Base-by-base conservation (phyloP, 2,113 vertebrate species). In the Pristiophorus japonicus region DNA sequence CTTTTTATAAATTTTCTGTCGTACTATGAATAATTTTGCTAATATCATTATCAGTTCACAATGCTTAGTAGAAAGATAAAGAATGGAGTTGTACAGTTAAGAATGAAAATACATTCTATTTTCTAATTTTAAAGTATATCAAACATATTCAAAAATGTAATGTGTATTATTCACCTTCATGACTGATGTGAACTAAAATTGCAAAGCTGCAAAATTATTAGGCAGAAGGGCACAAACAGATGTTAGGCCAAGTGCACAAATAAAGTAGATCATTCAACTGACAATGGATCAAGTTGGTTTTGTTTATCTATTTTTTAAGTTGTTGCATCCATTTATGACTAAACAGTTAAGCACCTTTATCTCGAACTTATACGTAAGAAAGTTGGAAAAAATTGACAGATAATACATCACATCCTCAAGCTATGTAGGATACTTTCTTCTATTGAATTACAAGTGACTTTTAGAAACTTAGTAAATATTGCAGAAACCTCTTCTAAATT, bases 121-220 rank as follows among this genome's bases (percentile, higher is more conserved):
- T 92, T 59, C 27, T n/a, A 38, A 63, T 18, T 63, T 38, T 63
- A 38, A 88, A 47, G 0, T 16, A 16, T 63, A 47, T 63, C 11
- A n/a, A 91, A 91, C 14, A 90, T 90, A 12, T 55, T 88, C n/a
- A 92, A 63, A 92, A 10, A 63, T 92, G 38, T 27, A 94, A 55
- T 51, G 66, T 94, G 66, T 3, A 47, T 94, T 70, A 94, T 94
- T 94, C 93, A 94, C 65, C 93, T 70, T 70, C 18, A 73, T 70
- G 16, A 45, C 92, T 42, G 38, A 45, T 67, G 65, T 30, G 65
- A 94, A 70, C 65, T 47, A 45, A 94, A 70, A 94, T 70, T 67
- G 93, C n/a, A 92, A 63, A 16, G 34, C 84, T 87, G 47, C 59
- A 92, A 65, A 65, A 62, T 92, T 2, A 42, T 63, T 4, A 63